These are phyloP conservation scores for Prorops nasuta DNA, from an alignment of 1,140 invertebrate genomes.

Conservation along the genomic window DNA sequence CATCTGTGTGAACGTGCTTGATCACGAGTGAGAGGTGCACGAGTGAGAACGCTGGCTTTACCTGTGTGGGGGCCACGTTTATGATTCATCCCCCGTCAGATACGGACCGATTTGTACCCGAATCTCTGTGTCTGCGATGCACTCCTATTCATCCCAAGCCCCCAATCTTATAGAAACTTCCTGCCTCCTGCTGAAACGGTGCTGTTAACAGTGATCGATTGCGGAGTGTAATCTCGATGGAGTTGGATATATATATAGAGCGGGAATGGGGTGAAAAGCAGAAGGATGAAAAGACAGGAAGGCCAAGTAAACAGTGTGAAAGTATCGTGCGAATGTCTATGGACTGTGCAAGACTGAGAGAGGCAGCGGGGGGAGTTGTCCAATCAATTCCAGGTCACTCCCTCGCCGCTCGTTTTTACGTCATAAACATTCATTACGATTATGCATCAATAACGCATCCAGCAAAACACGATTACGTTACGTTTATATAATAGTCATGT, in stretches of 20 bases:
- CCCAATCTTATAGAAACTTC: no score
- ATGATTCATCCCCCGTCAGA: background rate
- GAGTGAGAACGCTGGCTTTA: conserved; percentile 5
- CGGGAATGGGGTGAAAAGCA: conserved; percentile 8
- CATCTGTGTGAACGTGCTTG: conserved; percentile 21
- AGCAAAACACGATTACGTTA: conserved; percentile 41
- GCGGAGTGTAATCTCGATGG: no score
- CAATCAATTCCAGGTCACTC: conserved; percentile 35
- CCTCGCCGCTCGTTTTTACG: conserved; percentile 45
- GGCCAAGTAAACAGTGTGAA: no score
- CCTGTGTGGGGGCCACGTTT: no score
- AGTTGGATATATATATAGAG: no score
- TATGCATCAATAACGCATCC: conserved; percentile 40
- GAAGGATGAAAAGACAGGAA: conserved; percentile 14
- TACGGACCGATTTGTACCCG: background rate
- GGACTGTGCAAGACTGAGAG: conserved; percentile 47
- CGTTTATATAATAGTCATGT: conserved; percentile 47
- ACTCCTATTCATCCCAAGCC: no score
- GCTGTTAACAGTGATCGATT: no score
- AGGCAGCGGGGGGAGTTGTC: conserved; percentile 36
- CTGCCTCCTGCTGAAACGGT: no score
- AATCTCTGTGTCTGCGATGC: no score
- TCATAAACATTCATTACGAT: conserved; percentile 44
- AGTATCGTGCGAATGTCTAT: no score
- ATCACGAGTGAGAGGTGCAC: conserved; percentile 15